Conservation (phyloP, 2,797 vertebrate species). For the Phataginus tricuspis region DNA sequence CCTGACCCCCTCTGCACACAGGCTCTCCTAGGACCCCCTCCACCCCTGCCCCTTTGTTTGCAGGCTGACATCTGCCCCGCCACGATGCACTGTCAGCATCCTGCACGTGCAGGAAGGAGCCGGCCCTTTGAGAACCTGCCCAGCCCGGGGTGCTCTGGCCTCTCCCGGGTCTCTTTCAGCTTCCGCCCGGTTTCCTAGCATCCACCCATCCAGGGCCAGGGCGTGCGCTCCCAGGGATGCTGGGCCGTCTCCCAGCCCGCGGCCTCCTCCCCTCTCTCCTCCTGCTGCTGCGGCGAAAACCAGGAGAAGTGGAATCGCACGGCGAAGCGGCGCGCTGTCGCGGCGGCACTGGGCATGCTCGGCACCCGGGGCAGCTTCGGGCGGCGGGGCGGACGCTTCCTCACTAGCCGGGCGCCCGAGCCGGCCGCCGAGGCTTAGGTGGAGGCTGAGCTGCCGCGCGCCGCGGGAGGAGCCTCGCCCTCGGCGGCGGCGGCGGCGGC, state of each 20-base stretch:
- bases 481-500: conserved; percentile 56
- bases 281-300: conserved; percentile 73
- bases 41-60: neutral
- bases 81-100: neutral
- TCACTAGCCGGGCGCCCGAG: conserved; percentile 56
- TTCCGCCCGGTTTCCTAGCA: neutral
- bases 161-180: neutral
- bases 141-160: neutral
- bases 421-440: conserved; percentile 60
- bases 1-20: neutral
- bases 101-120: neutral
- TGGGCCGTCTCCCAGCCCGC: conserved; percentile 51
- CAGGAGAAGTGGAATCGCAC: conserved; percentile 75
- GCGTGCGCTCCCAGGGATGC: conserved; percentile 37
- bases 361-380: conserved; percentile 65
- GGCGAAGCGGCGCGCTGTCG: conserved; percentile 58
- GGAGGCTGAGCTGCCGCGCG: conserved; percentile 57
- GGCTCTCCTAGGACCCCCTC: neutral
- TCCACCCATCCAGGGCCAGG: neutral
- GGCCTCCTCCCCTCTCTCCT: conserved; percentile 69
- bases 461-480: conserved; percentile 73
- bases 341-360: conserved; percentile 82
- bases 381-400: conserved; percentile 68
- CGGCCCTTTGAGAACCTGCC: neutral
- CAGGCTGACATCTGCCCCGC: neutral